Evolutionary conservation across 2,113 vertebrate species (phyloP).

Genomic region (Chloebia gouldiae): DNA sequence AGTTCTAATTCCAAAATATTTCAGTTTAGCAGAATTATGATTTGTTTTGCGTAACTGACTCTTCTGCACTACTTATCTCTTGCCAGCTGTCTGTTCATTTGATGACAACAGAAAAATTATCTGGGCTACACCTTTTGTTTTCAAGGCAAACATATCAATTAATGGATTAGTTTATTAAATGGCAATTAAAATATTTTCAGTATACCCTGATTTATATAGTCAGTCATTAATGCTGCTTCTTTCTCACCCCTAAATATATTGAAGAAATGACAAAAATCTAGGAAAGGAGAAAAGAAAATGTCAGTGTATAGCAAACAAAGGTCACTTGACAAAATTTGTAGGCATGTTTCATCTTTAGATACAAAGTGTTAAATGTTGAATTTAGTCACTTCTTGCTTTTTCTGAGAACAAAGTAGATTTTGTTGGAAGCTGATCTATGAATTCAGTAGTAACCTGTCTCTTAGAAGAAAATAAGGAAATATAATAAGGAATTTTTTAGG

Average conservation of each 20-base stretch:
- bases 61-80: neutral
- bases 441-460: neutral
- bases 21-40: neutral
- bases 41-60: neutral
- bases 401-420: neutral
- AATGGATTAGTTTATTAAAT: neutral
- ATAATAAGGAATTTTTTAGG: neutral
- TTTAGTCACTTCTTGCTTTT: neutral
- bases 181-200: neutral
- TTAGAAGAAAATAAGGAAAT: neutral
- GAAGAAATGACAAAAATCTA: neutral
- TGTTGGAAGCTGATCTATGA: neutral
- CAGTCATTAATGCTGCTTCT: neutral
- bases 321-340: neutral
- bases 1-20: neutral
- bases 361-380: neutral
- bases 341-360: neutral
- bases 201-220: neutral
- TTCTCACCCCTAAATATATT: neutral
- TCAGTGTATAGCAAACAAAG: neutral
- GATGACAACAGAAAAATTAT: neutral
- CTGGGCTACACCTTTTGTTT: neutral
- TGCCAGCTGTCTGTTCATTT: neutral
- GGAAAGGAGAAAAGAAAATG: neutral
- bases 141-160: neutral